Base-by-base conservation (phyloP, 2,113 vertebrate genomes). In the Daboia siamensis region DNA sequence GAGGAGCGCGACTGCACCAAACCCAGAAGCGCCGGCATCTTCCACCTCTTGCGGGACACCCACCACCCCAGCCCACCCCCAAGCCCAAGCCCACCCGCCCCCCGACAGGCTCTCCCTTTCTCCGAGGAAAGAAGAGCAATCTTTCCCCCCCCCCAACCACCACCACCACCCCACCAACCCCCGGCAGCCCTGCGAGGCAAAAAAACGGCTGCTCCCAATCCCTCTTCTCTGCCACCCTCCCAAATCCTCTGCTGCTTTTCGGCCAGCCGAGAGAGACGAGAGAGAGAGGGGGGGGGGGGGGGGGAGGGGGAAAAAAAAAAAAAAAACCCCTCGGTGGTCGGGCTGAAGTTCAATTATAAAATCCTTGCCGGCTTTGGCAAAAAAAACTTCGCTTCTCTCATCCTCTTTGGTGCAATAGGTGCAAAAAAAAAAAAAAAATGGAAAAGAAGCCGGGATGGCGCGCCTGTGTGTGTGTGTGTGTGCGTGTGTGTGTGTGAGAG, bases 311-410 rank as follows among this genome's bases (percentile, higher is more conserved):
- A 26, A 2, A 61, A 57, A 2, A 57, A 23, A 56, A 5, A 64
- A 84, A 88, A 21, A 17, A 87, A 55, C 9, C 0, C 26, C 89
- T 91, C n/a, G 88, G 91, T 86, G 95, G 92, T 46, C 90, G 92
- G 52, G 56, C 13, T 29, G 59, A 54, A 33, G 86, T 85, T 90
- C 91, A 84, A 9, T 84, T 91, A 90, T 52, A 95, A 94, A 95
- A 95, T 94, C 94, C 95, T 94, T 87, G 93, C 93, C 64, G 64
- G 90, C 86, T 96, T 94, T 96, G 93, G 93, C 61, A 10, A 5
- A 7, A 7, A 57, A 97, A 98, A 98, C 97, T 98, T 98, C 97
- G 90, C 92, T 91, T 96, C 96, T 96, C 96, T 97, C 96, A 96
- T 96, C 95, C 95, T 95, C n/a, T 48, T 55, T 96, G 95, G 96